These are phyloP conservation scores for Psix sp. DNA, from an alignment of 1,140 invertebrate species.

Conservation along the genomic window DNA sequence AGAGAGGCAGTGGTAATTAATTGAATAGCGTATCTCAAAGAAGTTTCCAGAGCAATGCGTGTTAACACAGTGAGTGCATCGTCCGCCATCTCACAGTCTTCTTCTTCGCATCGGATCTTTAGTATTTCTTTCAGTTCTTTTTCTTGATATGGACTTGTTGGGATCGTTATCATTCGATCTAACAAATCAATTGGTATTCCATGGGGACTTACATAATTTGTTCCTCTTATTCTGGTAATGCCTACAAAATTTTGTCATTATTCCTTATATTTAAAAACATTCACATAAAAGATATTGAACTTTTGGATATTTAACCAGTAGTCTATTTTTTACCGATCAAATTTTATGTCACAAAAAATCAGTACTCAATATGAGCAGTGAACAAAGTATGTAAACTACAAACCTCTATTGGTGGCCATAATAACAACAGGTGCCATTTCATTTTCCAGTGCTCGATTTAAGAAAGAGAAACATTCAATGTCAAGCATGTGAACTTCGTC, in stretches of 20 bases:
- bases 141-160: slow-evolving; percentile 92
- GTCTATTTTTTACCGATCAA: background rate
- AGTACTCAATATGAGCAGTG: too few relatives aligned
- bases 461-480: slow-evolving; percentile 98
- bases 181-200: slow-evolving; percentile 97
- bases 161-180: slow-evolving; percentile 96
- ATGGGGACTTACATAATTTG: slow-evolving; percentile 95
- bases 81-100: slow-evolving; percentile 96
- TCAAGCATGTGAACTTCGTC: slow-evolving; percentile 98
- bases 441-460: slow-evolving; percentile 96
- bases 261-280: too few relatives aligned
- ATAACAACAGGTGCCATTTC: slow-evolving; percentile 98
- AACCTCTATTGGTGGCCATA: slow-evolving; percentile 98
- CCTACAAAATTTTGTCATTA: slow-evolving; percentile 46
- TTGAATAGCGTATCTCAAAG: slow-evolving; percentile 98
- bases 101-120: slow-evolving; percentile 96
- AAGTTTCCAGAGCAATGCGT: slow-evolving; percentile 94
- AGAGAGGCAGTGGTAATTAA: slow-evolving; percentile 96
- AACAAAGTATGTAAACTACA: background rate
- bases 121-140: slow-evolving; percentile 95
- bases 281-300: background rate
- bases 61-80: slow-evolving; percentile 95
- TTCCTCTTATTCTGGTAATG: slow-evolving; percentile 96
- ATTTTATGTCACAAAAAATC: too few relatives aligned
- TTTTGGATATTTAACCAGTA: too few relatives aligned